Base-by-base conservation (phyloP, 2,797 vertebrate genomes). In the Sebastes goodei region DNA sequence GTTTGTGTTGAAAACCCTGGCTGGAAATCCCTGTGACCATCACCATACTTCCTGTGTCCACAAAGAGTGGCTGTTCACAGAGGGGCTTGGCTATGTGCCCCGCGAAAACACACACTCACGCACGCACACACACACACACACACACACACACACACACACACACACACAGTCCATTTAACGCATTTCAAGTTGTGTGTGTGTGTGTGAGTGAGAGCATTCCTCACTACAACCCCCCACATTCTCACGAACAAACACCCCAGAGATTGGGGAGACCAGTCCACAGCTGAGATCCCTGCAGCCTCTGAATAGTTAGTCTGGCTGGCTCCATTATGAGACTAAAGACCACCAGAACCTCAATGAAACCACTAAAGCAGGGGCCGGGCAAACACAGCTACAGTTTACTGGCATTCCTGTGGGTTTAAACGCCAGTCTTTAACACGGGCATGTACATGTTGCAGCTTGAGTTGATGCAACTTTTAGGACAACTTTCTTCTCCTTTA, bases 51-150 rank as follows among this genome's bases (percentile, higher is more conserved):
- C 93, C 93, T 95, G 93, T 88, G 89, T 90, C 90, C 92, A 95
- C 95, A 95, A 95, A 93, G 92, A 94, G 85, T 56, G 84, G 87
- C 89, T 95, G 93, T 95, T 95, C 86, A 88, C 79, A 86, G 77
- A 57, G 76, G 60, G 80, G 78, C 57, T 35, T 92, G 92, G 90
- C 89, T 55, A 10, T 15, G 79, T 69, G 88, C 89, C 79, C 68
- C 71, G 38, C 0, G 6, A 32, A 17, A n/a, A n/a, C 46, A 27
- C 78, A 20, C 71, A 15, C 46, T 71, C 71, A 72, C 71, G 59
- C 33, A 15, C 68, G 32, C 35, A 63, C 68, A 35, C 35, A 63
- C 27, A 81, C 68, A 35, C 35, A 63, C 27, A 81, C 23, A 25
- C 23, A 25, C 23, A 25, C 23, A 25, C 23, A 25, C 23, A 25